phyloP scores from a whole-genome alignment of 2,113 vertebrate genomes.

The Aldabrachelys gigantea region DNA sequence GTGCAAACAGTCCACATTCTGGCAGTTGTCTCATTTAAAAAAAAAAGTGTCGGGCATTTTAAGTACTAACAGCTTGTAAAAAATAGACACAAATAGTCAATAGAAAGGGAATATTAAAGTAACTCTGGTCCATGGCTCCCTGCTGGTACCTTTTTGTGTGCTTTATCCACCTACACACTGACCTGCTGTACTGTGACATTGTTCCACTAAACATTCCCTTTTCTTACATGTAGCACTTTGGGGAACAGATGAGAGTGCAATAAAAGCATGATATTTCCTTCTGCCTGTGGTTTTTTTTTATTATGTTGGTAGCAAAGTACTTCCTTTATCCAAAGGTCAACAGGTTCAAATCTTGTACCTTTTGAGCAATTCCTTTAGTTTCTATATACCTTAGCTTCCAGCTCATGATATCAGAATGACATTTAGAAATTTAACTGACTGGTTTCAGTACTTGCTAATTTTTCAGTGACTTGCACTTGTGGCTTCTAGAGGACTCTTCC shows the following conservation, averaged over 20 bases:
- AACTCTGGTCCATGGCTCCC: background rate
- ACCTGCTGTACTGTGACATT: background rate
- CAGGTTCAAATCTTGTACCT: background rate
- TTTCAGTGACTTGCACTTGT: background rate
- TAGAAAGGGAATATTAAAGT: background rate
- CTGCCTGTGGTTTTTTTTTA: background rate
- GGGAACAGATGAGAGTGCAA: background rate
- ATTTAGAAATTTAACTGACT: background rate
- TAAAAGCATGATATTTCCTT: background rate
- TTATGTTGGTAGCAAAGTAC: background rate
- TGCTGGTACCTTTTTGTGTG: background rate
- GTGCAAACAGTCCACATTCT: background rate
- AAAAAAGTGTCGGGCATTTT: rapidly evolving
- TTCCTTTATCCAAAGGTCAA: background rate
- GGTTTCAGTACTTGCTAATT: background rate
- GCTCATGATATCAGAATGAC: background rate
- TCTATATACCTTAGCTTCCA: background rate
- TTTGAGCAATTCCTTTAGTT: background rate
- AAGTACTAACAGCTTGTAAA: background rate
- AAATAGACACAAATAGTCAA: background rate
- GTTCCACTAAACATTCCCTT: background rate
- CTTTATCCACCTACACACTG: background rate
- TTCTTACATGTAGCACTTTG: background rate
- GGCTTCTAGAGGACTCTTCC: background rate
- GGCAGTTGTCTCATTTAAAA: background rate